Base-by-base conservation (phyloP, 2,888 invertebrate species). In the Heterodera filipjevi region DNA sequence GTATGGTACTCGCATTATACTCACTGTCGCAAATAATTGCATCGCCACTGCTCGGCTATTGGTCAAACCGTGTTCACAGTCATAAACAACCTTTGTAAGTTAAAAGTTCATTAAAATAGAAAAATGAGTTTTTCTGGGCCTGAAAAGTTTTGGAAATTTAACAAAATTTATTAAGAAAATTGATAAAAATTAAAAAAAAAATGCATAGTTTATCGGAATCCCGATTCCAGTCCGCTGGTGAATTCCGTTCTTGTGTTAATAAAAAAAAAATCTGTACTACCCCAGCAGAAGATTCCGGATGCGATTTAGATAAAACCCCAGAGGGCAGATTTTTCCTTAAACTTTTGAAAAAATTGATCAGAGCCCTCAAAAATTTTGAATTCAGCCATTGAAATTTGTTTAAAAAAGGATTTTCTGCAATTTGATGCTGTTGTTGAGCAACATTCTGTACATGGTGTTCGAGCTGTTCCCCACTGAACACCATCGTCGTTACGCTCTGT, bases 41-140 rank as follows among this genome's bases (percentile, higher is more conserved):
- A 2, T 77, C 77, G 22, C 77, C 77, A 22, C 32, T 77, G 30
- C 77, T 77, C 59, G 77, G 77, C 35, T 71, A 44, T 46, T 77
- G 77, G 77, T 71, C 70, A 46, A 77, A 66, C 44, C 74, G 44
- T 32, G 32, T 77, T 33, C 32, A 71, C 27, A 77, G 72, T 8
- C 35, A 76, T 32, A 77, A 77, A 71, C 75, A 44, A 6, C 71
- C 77, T 22, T 30, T 77, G 71, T 77, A 68, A 53, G 46, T 19
- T n/a, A n/a, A n/a, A n/a, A n/a, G n/a, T n/a, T n/a, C n/a, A n/a
- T n/a, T n/a, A n/a, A n/a, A n/a, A n/a, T n/a, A n/a, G n/a, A n/a
- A n/a, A n/a, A n/a, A n/a, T n/a, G n/a, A n/a, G n/a, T n/a, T n/a
- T n/a, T n/a, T n/a, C n/a, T n/a, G n/a, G n/a, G n/a, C n/a, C n/a